Percentiles rank a stretch among this genome's conserved stretches.
These are phyloP conservation scores for Remorina albescens DNA, from an alignment of 2,797 vertebrate species.

Conservation along the genomic window DNA sequence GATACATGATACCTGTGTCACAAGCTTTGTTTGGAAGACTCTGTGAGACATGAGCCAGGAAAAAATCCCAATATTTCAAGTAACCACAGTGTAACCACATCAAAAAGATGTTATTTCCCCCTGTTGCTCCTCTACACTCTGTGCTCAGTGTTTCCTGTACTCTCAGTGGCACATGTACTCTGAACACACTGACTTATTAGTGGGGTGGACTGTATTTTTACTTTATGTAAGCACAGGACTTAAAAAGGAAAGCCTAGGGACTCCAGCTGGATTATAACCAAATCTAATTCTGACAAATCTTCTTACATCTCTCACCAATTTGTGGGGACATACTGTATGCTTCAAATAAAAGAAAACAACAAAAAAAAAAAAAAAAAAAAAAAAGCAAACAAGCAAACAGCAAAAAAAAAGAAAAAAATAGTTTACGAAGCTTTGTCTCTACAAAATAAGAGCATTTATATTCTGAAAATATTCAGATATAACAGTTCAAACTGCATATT, in stretches of 20 bases:
- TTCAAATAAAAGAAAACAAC: slow-evolving; percentile 29
- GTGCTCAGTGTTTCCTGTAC: slow-evolving; percentile 1
- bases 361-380: slow-evolving; percentile 3
- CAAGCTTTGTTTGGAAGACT: not conserved
- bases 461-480: slow-evolving; percentile 2
- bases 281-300: slow-evolving; percentile 86
- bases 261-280: slow-evolving; percentile 77
- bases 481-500: slow-evolving; percentile 9
- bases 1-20: not conserved
- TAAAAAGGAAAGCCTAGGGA: slow-evolving; percentile 82
- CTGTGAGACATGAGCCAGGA: not conserved
- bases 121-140: not conserved
- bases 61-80: slow-evolving; percentile 19
- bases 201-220: slow-evolving; percentile 54
- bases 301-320: slow-evolving; percentile 73
- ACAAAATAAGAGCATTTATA: slow-evolving; percentile 12
- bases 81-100: slow-evolving; percentile 1
- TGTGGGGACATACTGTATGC: slow-evolving; percentile 34
- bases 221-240: slow-evolving; percentile 84
- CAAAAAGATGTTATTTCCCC: slow-evolving; percentile 2
- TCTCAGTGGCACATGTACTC: slow-evolving; percentile 21
- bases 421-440: not conserved
- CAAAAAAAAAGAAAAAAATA: slow-evolving; percentile 6
- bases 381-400: not conserved
- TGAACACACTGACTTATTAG: slow-evolving; percentile 39